phyloP scores from a whole-genome alignment of 2,888 invertebrate genomes.

The Lithophane socia region DNA sequence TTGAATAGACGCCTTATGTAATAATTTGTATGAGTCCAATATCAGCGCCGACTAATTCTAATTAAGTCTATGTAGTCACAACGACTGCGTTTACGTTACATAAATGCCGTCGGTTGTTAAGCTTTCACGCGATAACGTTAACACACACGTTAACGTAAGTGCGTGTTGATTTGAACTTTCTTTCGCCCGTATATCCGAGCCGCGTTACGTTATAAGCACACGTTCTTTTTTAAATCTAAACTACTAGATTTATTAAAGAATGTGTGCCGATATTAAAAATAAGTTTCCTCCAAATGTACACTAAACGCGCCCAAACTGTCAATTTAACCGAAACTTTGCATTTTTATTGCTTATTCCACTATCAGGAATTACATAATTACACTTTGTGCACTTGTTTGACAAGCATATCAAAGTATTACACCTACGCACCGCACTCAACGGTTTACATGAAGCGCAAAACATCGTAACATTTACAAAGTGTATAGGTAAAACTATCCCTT shows the following conservation, averaged over 20 bases:
- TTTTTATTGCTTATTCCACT: slow-evolving; percentile 81
- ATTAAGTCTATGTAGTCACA: slow-evolving; percentile 76
- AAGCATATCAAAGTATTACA: slow-evolving; percentile 84
- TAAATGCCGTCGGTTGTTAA: slow-evolving; percentile 58
- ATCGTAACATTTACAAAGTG: slow-evolving; percentile 69
- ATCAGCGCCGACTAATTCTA: slow-evolving; percentile 73
- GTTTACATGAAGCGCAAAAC: slow-evolving; percentile 66
- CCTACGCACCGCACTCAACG: slow-evolving; percentile 68
- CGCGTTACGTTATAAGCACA: slow-evolving; percentile 42
- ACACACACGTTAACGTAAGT: slow-evolving; percentile 57
- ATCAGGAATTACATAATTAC: slow-evolving; percentile 76
- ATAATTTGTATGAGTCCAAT: slow-evolving; percentile 80
- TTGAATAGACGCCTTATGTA: slow-evolving; percentile 73
- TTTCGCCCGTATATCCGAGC: slow-evolving; percentile 30
- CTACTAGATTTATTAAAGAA: slow-evolving; percentile 42
- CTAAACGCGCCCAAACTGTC: slow-evolving; percentile 60
- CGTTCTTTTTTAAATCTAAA: slow-evolving; percentile 39
- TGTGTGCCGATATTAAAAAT: slow-evolving; percentile 41
- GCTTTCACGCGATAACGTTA: slow-evolving; percentile 62
- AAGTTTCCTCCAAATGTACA: slow-evolving; percentile 54
- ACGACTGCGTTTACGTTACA: slow-evolving; percentile 66
- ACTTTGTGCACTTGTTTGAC: slow-evolving; percentile 89
- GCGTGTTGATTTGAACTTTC: slow-evolving; percentile 64
- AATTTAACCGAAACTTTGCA: slow-evolving; percentile 63
- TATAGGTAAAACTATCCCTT: slow-evolving; percentile 79